phyloP scores from a whole-genome alignment of 2,113 vertebrate genomes.

The Actenoides hombroni region DNA sequence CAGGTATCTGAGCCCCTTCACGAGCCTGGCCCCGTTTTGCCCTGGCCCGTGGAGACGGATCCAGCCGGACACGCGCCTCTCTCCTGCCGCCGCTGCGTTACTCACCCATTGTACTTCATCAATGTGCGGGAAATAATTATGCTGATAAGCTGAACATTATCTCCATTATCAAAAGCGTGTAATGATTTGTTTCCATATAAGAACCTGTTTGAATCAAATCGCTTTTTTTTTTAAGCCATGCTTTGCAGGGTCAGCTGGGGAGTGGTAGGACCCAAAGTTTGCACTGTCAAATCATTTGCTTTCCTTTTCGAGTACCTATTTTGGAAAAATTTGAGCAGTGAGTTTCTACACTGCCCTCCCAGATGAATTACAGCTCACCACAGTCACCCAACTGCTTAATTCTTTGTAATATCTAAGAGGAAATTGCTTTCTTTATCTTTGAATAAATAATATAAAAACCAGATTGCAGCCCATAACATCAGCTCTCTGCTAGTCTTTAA shows the following conservation, averaged over 20 bases:
- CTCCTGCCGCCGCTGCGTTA: not conserved
- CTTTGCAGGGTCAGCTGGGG: not conserved
- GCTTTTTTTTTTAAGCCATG: not conserved
- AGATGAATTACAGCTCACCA: not conserved
- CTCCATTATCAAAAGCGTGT: not conserved
- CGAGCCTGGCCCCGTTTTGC: not conserved
- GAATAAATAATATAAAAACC: not conserved
- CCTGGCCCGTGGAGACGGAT: not conserved
- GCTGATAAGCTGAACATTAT: not conserved
- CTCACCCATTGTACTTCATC: not conserved
- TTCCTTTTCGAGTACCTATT: not conserved
- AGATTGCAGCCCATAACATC: not conserved
- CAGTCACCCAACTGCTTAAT: not conserved
- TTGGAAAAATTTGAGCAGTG: not conserved
- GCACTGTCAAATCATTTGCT: not conserved
- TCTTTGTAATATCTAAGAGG: not conserved
- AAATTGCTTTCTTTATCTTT: not conserved
- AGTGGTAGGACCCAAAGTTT: not conserved
- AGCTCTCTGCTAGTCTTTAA: not conserved
- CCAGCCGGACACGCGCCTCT: not conserved
- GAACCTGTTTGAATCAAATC: not conserved
- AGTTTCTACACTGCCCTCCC: not conserved
- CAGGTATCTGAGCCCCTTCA: not conserved
- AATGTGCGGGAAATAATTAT: not conserved
- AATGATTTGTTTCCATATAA: constrained; percentile 23